These are phyloP conservation scores for Sardina pilchardus DNA, from an alignment of 2,113 vertebrate genomes.

Conservation along the genomic window DNA sequence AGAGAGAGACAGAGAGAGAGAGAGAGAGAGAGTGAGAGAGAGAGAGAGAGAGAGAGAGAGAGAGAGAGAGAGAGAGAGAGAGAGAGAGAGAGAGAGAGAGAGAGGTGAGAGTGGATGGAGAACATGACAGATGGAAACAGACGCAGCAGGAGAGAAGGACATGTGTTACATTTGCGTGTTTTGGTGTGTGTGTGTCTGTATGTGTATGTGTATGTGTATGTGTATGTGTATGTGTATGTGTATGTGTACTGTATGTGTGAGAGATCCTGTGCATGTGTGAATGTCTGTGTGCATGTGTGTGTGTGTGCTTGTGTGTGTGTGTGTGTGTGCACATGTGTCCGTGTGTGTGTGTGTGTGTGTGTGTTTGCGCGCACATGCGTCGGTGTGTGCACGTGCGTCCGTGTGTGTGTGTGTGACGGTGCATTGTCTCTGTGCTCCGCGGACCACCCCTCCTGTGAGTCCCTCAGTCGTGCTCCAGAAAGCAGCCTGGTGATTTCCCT, in stretches of 20 bases:
- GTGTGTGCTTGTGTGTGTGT: not conserved
- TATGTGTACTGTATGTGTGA: not conserved
- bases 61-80: constrained; percentile 14
- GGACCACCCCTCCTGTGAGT: not conserved
- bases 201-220: not conserved
- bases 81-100: constrained; percentile 19
- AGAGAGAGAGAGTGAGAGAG: not conserved
- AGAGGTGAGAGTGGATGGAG: not conserved
- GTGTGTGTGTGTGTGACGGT: not conserved
- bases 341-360: not conserved
- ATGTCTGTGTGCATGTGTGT: not conserved
- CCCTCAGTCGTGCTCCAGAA: constrained; percentile 45
- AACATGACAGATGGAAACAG: not conserved
- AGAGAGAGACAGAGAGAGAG: not conserved
- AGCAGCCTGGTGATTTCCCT: constrained; percentile 48
- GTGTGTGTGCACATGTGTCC: too few relatives aligned
- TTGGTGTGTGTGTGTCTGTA: not conserved
- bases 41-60: not conserved
- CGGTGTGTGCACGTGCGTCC: not conserved
- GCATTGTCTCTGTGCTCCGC: not conserved
- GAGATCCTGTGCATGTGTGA: not conserved
- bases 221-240: not conserved
- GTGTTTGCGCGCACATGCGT: not conserved
- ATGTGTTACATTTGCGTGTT: not conserved
- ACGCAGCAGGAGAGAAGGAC: not conserved